Evolutionary conservation across 2,797 vertebrate genomes (phyloP).

Genomic region (Danionella dracula): DNA sequence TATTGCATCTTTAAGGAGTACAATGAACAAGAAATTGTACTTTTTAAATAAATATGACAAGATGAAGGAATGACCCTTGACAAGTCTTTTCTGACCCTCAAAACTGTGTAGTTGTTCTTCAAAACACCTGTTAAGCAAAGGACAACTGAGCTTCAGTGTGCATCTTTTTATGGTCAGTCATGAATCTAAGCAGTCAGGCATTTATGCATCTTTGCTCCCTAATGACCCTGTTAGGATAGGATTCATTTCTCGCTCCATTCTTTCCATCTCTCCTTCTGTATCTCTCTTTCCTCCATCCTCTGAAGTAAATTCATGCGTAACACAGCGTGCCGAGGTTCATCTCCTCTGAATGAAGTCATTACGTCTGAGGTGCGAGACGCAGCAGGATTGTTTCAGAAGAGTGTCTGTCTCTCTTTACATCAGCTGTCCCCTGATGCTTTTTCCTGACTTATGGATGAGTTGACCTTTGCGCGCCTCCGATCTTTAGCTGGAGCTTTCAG

Average conservation of each 20-base stretch:
- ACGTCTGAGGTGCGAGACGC: conserved; percentile 13
- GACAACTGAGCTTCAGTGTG: no score
- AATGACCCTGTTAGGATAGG: background rate
- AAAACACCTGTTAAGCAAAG: no score
- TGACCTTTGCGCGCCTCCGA: conserved; percentile 44
- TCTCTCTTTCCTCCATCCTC: conserved; percentile 4
- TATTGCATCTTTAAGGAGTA: no score
- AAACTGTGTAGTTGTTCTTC: background rate
- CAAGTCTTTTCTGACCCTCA: no score
- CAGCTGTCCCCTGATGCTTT: conserved; percentile 8
- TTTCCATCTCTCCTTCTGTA: background rate
- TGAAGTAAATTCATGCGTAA: conserved; percentile 17
- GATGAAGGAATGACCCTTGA: no score
- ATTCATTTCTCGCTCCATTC: conserved; percentile 8
- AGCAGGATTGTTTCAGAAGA: conserved; percentile 14
- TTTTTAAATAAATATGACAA: no score
- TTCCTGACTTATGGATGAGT: conserved; percentile 32
- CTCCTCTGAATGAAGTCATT: conserved; percentile 33
- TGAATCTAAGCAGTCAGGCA: background rate
- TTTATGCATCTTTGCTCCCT: background rate
- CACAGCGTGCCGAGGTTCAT: conserved; percentile 19
- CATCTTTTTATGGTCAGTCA: no score
- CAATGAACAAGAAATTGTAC: no score
- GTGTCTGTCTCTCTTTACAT: conserved; percentile 18
- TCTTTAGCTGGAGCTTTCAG: conserved; percentile 25